Base-by-base conservation (phyloP, 2,888 invertebrate species). In the Fragum sueziense region DNA sequence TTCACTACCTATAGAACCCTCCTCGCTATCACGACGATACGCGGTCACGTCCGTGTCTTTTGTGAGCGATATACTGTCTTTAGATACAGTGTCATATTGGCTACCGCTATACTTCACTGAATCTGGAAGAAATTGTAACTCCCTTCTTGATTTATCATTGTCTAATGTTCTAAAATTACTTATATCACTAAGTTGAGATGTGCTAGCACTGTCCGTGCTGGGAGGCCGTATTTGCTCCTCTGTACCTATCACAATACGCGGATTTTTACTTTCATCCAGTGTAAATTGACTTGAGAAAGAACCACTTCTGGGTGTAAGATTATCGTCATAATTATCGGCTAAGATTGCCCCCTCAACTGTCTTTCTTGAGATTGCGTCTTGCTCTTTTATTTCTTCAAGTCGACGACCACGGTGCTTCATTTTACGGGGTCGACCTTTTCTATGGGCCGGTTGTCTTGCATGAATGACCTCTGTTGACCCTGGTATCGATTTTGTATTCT, bases 351-450 rank as follows among this genome's bases (percentile, higher is more conserved):
- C 84, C 34, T 85, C 86, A 14, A 80, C 70, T 17, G 82, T 81
- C 67, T 86, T 86, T 65, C 86, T 70, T n/a, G 86, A 86, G n/a
- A 86, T 76, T n/a, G 85, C 84, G 69, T 86, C 86, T 29, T 82
- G 76, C 70, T 86, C 86, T 68, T 86, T 84, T 2, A 86, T 86
- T 65, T 84, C 85, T 57, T 84, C 86, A 0, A 86, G 78, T 29
- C 82, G 79, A 29, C 83, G 70, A n/a, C 74, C 74, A 25, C 70
- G 71, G 20, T 72, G 76, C 34, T 62, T 52, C 14, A 67, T 62
- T 31, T 80, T 67, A 17, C 29, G 33, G 20, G n/a, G 20, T 4
- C 72, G 34, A 20, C 79, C 74, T 47, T 76, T 59, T 31, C 79
- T 79, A 57, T 78, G 74, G n/a, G 67, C 70, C 33, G 62, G 52